These are phyloP conservation scores for rabbit (Oryctolagus cuniculus) DNA, from an alignment of 2,113 vertebrate species.

Conservation along the genomic window DNA sequence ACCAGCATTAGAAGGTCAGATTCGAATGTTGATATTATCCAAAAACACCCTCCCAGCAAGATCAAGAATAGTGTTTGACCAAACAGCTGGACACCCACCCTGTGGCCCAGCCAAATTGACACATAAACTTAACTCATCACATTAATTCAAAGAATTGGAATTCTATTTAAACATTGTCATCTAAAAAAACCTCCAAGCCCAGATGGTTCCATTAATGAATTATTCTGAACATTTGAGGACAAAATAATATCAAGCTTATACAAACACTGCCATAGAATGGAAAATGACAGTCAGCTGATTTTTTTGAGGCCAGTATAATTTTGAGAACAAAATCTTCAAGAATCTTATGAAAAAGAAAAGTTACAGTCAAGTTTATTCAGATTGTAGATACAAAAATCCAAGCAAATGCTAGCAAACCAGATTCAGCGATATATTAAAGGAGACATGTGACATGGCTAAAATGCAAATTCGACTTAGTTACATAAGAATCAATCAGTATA, in stretches of 20 bases:
- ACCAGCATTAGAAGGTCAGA: neutral
- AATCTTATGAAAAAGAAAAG: conserved; percentile 11
- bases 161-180: conserved; percentile 17
- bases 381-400: neutral
- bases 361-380: neutral
- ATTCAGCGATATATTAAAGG: neutral
- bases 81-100: neutral
- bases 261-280: neutral
- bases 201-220: neutral
- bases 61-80: neutral
- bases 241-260: neutral
- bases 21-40: neutral
- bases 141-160: conserved; percentile 1
- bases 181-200: neutral
- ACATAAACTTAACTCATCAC: neutral
- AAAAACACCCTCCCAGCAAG: neutral
- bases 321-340: neutral
- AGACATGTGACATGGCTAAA: neutral
- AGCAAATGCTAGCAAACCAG: conserved; percentile 19
- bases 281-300: neutral
- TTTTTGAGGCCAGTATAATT: conserved; percentile 35
- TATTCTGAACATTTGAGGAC: neutral
- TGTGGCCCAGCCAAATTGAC: neutral
- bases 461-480: neutral
- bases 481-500: neutral